Evolutionary conservation across 2,888 invertebrate genomes (phyloP), one percentile per base, ranked within the genome.

Genomic region (Xiphydria camelus): DNA sequence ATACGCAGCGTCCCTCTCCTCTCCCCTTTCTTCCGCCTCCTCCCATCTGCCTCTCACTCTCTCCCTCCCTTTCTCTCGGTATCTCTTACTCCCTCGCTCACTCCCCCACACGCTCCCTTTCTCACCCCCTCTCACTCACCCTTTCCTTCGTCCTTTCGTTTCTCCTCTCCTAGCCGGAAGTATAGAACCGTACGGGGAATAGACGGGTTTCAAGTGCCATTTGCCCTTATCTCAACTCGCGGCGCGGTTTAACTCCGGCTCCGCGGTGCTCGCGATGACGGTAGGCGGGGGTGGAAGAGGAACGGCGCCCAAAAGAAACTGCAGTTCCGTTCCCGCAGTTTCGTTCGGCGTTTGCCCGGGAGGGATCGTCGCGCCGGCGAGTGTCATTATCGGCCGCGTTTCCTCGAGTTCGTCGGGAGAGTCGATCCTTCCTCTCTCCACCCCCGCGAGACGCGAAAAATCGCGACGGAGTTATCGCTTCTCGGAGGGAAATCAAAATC

Each of bases 1-100:
- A 69, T 64, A 71, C 63, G 70, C 65, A 66, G 65, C 66, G 58
- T 56, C 52, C 52, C 50, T 55, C 59, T 53, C 49, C 47, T 47
- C 51, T 51, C 34, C 26, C 25, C 23, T 47, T 26, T 47, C 17
- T 14, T 41, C 12, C 39, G 45, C 26, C 51, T 20, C 41, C 19
- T 47, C 33, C 29, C n/a, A n/a, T n/a, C n/a, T n/a, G 26, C 12
- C 34, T 25, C 37, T 40, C 23, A 19, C 21, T 29, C 26, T 32
- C 36, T 34, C 32, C 32, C 17, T 14, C 34, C 23, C 18, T 5
- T 12, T 29, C 38, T 34, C 20, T 38, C 26, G 32, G 26, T 17
- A 22, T 41, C 43, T 45, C 29, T 44, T 38, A 32, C 34, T 48
- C 34, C 25, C n/a, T n/a, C n/a, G n/a, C n/a, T n/a, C 31, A 23